Percentiles rank a stretch among this genome's conserved stretches.
Conservation (phyloP, 2,113 vertebrate species). For the Capreolus pygargus region DNA sequence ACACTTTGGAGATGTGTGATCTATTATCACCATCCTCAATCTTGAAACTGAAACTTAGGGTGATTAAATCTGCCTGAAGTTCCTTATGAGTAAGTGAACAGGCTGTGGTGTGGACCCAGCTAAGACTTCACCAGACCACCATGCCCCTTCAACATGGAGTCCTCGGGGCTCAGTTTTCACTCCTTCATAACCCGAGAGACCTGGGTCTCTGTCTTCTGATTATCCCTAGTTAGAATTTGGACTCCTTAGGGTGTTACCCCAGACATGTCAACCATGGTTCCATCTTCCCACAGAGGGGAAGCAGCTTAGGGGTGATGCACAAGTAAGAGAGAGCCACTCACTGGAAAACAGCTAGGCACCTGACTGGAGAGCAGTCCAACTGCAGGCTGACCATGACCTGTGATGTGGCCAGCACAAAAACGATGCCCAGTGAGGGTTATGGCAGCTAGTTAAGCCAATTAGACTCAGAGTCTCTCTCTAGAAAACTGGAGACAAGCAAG, state of each 20-base stretch:
- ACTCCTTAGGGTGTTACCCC: neutral
- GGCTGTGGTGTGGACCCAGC: neutral
- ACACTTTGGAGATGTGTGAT: neutral
- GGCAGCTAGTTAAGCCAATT: neutral
- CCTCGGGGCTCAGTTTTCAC: neutral
- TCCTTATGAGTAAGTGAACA: neutral
- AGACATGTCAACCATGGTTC: neutral
- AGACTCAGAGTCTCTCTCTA: neutral
- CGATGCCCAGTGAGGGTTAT: neutral
- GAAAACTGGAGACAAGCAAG: neutral
- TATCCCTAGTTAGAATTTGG: neutral
- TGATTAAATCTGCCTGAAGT: neutral
- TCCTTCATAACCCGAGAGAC: neutral
- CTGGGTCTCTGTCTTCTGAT: neutral
- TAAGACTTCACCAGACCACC: neutral
- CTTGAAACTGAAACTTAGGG: neutral
- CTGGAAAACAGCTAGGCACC: neutral
- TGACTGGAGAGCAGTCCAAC: neutral
- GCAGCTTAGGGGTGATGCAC: neutral
- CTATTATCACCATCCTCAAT: neutral
- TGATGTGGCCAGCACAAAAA: neutral
- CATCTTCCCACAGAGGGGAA: neutral
- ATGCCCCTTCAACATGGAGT: neutral
- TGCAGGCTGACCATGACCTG: neutral
- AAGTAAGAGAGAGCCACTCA: neutral